Evolutionary conservation across 2,797 vertebrate species (phyloP).

Genomic region (Benthosema pterotum): DNA sequence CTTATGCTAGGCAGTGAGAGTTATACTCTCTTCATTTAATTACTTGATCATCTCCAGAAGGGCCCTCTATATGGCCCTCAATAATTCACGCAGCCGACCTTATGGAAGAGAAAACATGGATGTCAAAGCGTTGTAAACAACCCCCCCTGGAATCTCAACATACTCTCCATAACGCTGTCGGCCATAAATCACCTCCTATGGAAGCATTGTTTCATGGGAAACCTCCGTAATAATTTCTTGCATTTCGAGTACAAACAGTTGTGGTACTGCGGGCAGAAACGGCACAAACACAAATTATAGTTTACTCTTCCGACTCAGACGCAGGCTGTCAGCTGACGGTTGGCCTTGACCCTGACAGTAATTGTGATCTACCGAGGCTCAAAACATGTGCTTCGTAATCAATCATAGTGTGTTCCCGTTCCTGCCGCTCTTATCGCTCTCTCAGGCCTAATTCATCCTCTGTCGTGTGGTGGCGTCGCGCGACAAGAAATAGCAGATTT

Average conservation of each 20-base stretch:
- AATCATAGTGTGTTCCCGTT: slow-evolving; percentile 20
- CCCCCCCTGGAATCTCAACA: slow-evolving; percentile 18
- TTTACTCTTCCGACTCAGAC: slow-evolving; percentile 20
- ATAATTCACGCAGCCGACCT: no score
- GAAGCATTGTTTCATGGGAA: slow-evolving; percentile 19
- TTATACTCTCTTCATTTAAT: slow-evolving; percentile 21
- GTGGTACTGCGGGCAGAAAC: slow-evolving; percentile 17
- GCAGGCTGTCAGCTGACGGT: background rate
- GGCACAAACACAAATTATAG: slow-evolving; percentile 30
- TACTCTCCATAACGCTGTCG: slow-evolving; percentile 18
- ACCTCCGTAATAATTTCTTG: slow-evolving; percentile 24
- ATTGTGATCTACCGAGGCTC: slow-evolving; percentile 35
- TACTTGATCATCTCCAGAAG: slow-evolving; percentile 43
- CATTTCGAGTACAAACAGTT: slow-evolving; percentile 35
- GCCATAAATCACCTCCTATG: slow-evolving; percentile 21
- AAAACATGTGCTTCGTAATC: slow-evolving; percentile 37
- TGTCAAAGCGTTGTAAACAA: slow-evolving; percentile 17
- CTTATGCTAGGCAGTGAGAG: slow-evolving; percentile 31
- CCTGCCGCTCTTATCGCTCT: slow-evolving; percentile 17
- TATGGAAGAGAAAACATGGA: slow-evolving; percentile 10
- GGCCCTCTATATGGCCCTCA: slow-evolving; percentile 6
- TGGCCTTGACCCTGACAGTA: slow-evolving; percentile 24
- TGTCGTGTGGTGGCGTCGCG: background rate
- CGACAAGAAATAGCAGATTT: no score
- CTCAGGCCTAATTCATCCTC: background rate